phyloP scores from a whole-genome alignment of 1,140 invertebrate genomes.

The Phortica variegata region DNA sequence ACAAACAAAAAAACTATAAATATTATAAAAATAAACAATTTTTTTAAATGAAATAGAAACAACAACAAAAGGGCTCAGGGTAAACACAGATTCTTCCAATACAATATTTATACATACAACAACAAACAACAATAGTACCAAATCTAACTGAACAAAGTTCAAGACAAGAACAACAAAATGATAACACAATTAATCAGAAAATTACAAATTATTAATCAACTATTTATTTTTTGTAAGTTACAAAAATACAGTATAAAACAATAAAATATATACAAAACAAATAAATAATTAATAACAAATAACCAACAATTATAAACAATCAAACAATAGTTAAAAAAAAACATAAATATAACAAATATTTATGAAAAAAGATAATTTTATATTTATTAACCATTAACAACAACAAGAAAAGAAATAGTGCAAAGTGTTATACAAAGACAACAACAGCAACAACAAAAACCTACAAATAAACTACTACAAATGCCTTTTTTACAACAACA shows the following conservation, averaged over 20 bases:
- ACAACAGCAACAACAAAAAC: no score
- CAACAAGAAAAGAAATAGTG: no score
- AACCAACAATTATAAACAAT: slow-evolving; percentile 27
- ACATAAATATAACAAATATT: slow-evolving; percentile 8
- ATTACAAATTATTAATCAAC: no score
- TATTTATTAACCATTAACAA: no score
- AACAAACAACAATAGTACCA: slow-evolving; percentile 12
- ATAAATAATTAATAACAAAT: slow-evolving; percentile 18
- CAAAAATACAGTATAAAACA: slow-evolving; percentile 7
- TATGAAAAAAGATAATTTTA: not conserved
- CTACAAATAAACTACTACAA: slow-evolving; percentile 2
- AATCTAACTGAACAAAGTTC: slow-evolving; percentile 11
- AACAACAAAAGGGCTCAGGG: slow-evolving; percentile 53
- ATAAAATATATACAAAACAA: slow-evolving; percentile 11
- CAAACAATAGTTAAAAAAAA: slow-evolving; percentile 22
- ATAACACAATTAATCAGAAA: slow-evolving; percentile 12
- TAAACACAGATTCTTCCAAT: slow-evolving; percentile 53
- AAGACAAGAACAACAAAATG: slow-evolving; percentile 15
- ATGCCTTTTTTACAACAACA: slow-evolving; percentile 29
- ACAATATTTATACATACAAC: slow-evolving; percentile 36
- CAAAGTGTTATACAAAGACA: no score
- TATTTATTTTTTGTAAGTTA: no score
- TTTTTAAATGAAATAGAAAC: slow-evolving; percentile 25
- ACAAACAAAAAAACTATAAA: slow-evolving; percentile 15
- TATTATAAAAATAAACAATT: slow-evolving; percentile 9